Conservation (phyloP, 2,888 invertebrate genomes). For the Lamellibrachia columna region DNA sequence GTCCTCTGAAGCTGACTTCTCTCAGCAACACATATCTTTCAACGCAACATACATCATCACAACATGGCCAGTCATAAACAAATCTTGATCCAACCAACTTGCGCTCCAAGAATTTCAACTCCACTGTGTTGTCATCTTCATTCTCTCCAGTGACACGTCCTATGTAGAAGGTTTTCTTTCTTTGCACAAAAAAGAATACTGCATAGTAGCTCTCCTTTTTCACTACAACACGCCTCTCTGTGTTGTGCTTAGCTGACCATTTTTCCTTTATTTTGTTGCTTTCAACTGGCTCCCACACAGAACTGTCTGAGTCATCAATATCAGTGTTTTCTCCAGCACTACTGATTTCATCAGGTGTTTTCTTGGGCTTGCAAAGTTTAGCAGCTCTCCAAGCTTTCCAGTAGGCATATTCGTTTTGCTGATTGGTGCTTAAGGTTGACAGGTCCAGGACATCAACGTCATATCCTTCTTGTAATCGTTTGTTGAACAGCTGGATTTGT, state of each 20-base stretch:
- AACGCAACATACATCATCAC: slow-evolving; percentile 22
- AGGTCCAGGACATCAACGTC: slow-evolving; percentile 21
- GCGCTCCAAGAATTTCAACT: slow-evolving; percentile 25
- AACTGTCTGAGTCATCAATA: not conserved
- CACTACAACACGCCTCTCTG: not conserved
- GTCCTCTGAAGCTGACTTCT: slow-evolving; percentile 23
- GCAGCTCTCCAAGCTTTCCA: slow-evolving; percentile 32
- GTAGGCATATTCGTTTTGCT: slow-evolving; percentile 28
- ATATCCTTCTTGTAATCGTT: slow-evolving; percentile 22
- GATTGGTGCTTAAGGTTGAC: slow-evolving; percentile 21
- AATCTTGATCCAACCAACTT: slow-evolving; percentile 8
- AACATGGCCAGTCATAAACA: slow-evolving; percentile 27
- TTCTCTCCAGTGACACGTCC: slow-evolving; percentile 19
- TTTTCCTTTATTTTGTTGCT: not conserved
- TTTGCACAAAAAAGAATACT: slow-evolving; percentile 14
- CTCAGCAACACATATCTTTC: not conserved
- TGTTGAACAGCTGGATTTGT: not conserved
- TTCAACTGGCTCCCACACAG: slow-evolving; percentile 1
- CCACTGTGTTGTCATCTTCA: not conserved
- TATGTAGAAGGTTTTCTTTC: slow-evolving; percentile 23
- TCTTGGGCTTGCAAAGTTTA: not conserved
- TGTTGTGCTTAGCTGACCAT: not conserved
- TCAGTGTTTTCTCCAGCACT: too few relatives aligned
- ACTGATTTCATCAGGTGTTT: too few relatives aligned
- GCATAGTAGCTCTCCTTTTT: slow-evolving; percentile 23